A percentile compares a stretch with the other conserved stretches of the same genome.
Conservation (phyloP, 2,797 vertebrate genomes). For the Malacoraja senta region DNA sequence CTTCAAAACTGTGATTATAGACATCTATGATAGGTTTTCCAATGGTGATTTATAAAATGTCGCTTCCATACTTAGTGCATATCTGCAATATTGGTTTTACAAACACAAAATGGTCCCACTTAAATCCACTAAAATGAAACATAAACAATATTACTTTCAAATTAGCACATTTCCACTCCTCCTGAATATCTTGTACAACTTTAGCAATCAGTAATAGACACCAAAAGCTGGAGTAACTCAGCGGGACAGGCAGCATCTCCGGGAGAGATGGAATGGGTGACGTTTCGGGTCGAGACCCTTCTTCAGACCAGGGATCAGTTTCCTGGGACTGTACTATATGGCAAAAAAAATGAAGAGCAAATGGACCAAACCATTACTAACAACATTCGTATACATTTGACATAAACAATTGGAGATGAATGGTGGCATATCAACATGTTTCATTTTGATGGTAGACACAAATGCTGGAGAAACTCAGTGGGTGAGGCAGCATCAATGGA, state of each 20-base stretch:
- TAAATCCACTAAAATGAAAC: background rate
- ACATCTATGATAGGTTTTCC: background rate
- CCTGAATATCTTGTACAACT: background rate
- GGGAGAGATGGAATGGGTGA: too few relatives aligned
- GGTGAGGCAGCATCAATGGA: too few relatives aligned
- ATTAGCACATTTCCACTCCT: background rate
- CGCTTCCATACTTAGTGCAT: background rate
- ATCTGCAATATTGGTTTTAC: background rate
- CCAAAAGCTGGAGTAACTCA: too few relatives aligned
- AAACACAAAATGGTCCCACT: background rate
- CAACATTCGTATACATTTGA: background rate
- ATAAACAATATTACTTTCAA: background rate
- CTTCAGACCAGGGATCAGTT: background rate
- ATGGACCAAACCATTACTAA: background rate
- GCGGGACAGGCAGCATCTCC: too few relatives aligned
- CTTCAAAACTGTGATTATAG: background rate
- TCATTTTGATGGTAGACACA: too few relatives aligned
- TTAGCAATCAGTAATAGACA: background rate
- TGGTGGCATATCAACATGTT: background rate
- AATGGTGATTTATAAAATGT: background rate
- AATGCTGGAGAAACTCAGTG: too few relatives aligned
- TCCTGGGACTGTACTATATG: background rate
- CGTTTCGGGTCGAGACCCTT: too few relatives aligned
- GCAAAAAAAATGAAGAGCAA: background rate
- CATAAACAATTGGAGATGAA: background rate